A percentile compares a stretch with the other conserved stretches of the same genome.
These are phyloP conservation scores for Oreortyx pictus DNA, from an alignment of 2,797 vertebrate species.

Conservation along the genomic window DNA sequence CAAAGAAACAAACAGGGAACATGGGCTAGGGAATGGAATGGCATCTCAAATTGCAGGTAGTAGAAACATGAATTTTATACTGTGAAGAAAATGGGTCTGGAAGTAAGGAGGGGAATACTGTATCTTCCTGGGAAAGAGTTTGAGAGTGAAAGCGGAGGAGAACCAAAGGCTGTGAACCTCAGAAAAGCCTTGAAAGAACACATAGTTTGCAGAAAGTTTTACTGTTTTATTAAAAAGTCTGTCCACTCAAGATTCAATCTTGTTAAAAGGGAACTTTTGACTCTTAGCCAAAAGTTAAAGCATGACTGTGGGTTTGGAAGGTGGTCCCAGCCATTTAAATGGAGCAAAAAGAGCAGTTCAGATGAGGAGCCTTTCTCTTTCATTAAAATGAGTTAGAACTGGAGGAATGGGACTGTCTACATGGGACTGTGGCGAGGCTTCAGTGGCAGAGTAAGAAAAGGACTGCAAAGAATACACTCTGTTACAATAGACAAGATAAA, in stretches of 20 bases:
- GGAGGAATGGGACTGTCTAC: not conserved
- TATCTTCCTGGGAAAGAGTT: not conserved
- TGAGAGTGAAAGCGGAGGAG: not conserved
- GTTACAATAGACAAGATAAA: not conserved
- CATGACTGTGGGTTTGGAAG: not conserved
- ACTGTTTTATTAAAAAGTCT: not conserved
- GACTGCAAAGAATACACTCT: not conserved
- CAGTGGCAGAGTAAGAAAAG: not conserved
- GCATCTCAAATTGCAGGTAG: not conserved
- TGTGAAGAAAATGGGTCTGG: not conserved
- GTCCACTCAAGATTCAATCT: not conserved
- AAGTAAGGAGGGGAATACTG: not conserved
- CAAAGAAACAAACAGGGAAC: not conserved
- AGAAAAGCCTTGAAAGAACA: not conserved
- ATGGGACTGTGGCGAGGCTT: not conserved
- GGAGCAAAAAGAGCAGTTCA: not conserved
- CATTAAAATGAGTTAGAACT: not conserved
- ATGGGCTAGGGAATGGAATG: rapidly evolving
- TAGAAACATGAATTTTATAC: not conserved
- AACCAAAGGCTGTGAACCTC: not conserved
- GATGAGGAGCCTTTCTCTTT: not conserved
- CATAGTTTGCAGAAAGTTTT: not conserved
- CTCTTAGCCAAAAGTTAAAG: not conserved
- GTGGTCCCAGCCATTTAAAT: not conserved
- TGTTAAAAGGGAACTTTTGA: not conserved